A percentile compares a stretch with the other conserved stretches of the same genome.
Conservation (phyloP, 53 echinoderm and acorn worm genomes). For the Hippasteria phrygiana region DNA sequence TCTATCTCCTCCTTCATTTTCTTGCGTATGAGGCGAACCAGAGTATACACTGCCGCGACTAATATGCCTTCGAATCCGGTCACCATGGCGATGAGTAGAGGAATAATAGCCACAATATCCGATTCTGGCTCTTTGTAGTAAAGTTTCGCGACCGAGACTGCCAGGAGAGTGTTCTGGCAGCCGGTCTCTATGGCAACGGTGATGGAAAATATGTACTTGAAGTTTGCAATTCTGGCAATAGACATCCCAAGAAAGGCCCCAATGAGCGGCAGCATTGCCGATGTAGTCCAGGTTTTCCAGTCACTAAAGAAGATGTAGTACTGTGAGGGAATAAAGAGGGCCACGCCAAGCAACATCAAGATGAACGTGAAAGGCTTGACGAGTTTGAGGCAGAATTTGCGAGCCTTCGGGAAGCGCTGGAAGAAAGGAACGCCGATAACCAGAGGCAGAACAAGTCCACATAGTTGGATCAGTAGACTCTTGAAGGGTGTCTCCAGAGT, state of each 20-base stretch:
- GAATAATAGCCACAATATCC: constrained; percentile 67
- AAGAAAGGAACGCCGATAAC: constrained; percentile 78
- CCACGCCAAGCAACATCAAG: constrained; percentile 64
- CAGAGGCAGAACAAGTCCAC: constrained; percentile 70
- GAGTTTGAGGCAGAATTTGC: constrained; percentile 68
- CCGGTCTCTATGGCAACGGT: constrained; percentile 82
- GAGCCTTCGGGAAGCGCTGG: constrained; percentile 68
- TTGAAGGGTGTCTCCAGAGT: constrained; percentile 76
- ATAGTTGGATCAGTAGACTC: constrained; percentile 77
- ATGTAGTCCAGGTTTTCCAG: constrained; percentile 63
- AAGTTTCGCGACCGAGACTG: constrained; percentile 55
- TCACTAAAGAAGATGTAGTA: constrained; percentile 84
- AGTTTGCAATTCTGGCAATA: constrained; percentile 73
- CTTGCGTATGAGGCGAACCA: constrained; percentile 14
- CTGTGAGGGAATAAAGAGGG: constrained; percentile 79
- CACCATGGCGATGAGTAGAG: constrained; percentile 71
- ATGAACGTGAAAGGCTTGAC: constrained; percentile 77
- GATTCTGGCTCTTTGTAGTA: constrained; percentile 72
- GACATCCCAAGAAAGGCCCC: constrained; percentile 75
- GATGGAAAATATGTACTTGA: constrained; percentile 49
- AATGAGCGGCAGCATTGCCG: constrained; percentile 72
- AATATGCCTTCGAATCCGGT: constrained; percentile 70
- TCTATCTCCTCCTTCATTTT: constrained; percentile 12
- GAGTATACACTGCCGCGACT: constrained; percentile 13
- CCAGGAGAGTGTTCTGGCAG: constrained; percentile 75